phyloP scores from a whole-genome alignment of 2,113 vertebrate species.

The Gasterosteus nipponicus region DNA sequence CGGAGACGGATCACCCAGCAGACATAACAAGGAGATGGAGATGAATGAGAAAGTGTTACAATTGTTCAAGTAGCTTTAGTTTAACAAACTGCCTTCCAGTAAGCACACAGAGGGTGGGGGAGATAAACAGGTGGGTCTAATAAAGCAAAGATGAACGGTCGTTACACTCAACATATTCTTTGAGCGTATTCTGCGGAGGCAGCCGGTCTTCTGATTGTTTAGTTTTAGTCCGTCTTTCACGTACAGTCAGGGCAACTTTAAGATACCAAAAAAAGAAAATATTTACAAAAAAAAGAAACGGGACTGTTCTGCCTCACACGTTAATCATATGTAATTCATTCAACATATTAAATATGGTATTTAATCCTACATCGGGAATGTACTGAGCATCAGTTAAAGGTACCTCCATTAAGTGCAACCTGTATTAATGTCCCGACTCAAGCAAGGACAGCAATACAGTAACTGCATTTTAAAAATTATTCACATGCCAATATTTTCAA shows the following conservation, averaged over 20 bases:
- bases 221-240: slow-evolving; percentile 68
- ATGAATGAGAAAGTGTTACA: slow-evolving; percentile 43
- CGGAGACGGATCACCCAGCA: slow-evolving; percentile 21
- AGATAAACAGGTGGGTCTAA: slow-evolving; percentile 48
- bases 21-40: slow-evolving; percentile 26
- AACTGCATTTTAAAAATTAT: slow-evolving; percentile 70
- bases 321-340: slow-evolving; percentile 78
- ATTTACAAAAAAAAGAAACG: slow-evolving; percentile 81
- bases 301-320: slow-evolving; percentile 78
- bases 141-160: slow-evolving; percentile 64
- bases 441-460: slow-evolving; percentile 68
- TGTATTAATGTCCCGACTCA: slow-evolving; percentile 72
- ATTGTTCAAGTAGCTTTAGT: slow-evolving; percentile 56
- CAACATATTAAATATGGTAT: slow-evolving; percentile 77
- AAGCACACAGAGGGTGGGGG: slow-evolving; percentile 33
- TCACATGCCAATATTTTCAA: slow-evolving; percentile 66
- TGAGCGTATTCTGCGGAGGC: slow-evolving; percentile 59
- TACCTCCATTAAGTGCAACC: slow-evolving; percentile 76
- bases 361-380: slow-evolving; percentile 75
- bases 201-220: slow-evolving; percentile 78
- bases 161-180: slow-evolving; percentile 67
- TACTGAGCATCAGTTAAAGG: slow-evolving; percentile 75
- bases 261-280: slow-evolving; percentile 70
- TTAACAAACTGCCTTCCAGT: slow-evolving; percentile 54
- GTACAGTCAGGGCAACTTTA: slow-evolving; percentile 70